These are phyloP conservation scores for Pseudomyrmex concolor DNA, from an alignment of 1,140 invertebrate species.

Conservation along the genomic window DNA sequence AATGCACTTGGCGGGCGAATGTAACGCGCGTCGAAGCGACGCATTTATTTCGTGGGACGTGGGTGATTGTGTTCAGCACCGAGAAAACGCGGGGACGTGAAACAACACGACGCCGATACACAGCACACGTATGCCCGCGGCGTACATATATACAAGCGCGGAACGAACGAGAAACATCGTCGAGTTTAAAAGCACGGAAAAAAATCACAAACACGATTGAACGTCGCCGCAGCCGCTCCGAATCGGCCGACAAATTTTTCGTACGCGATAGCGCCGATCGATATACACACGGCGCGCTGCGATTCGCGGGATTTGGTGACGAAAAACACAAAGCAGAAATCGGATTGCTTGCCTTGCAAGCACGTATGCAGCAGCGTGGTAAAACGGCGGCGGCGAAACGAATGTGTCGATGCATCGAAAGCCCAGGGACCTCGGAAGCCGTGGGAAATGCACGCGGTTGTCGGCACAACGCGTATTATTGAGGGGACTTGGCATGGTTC, in stretches of 20 bases:
- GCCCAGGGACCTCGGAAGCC: conserved; percentile 18
- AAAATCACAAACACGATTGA: conserved; percentile 64
- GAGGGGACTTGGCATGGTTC: conserved; percentile 59
- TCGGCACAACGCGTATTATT: conserved; percentile 33
- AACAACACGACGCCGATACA: conserved; percentile 3
- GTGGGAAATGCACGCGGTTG: conserved; percentile 63
- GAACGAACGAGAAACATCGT: conserved; percentile 50
- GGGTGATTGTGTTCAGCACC: conserved; percentile 17
- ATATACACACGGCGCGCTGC: conserved; percentile 27
- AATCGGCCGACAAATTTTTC: conserved; percentile 22
- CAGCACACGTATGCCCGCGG: no score
- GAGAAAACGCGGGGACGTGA: background rate
- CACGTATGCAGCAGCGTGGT: background rate
- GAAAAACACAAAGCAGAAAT: conserved; percentile 34
- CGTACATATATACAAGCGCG: background rate
- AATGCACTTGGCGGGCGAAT: conserved; percentile 58
- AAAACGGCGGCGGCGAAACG: conserved; percentile 4
- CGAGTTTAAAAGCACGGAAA: conserved; percentile 63
- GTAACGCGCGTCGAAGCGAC: conserved; percentile 66
- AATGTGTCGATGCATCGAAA: conserved; percentile 46
- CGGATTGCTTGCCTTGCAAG: background rate
- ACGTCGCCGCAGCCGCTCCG: conserved; percentile 37
- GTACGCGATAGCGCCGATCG: conserved; percentile 33
- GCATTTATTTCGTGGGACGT: conserved; percentile 64
- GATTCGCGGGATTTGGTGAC: conserved; percentile 28